Evolutionary conservation across 2,797 vertebrate species (phyloP).

Genomic region (Merluccius polli): DNA sequence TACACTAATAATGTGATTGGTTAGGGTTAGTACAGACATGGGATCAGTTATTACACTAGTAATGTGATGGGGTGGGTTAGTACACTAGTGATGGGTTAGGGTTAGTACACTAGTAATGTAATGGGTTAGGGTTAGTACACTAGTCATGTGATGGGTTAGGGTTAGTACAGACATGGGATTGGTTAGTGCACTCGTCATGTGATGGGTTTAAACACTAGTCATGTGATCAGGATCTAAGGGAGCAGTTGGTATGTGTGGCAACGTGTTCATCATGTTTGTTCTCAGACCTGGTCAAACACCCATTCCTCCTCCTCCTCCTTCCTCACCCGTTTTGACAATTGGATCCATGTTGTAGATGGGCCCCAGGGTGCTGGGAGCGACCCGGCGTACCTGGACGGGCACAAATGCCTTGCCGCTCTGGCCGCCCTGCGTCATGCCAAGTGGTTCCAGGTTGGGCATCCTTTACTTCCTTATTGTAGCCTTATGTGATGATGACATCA

Average conservation of each 20-base stretch:
- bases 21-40: no score
- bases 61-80: no score
- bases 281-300: conserved; percentile 99
- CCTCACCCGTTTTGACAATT: conserved; percentile 98
- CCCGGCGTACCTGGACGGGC: conserved; percentile 99
- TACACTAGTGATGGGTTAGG: no score
- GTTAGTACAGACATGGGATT: no score
- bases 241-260: conserved; percentile 95
- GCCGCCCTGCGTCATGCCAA: conserved; percentile 99
- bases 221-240: conserved; percentile 31
- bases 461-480: conserved; percentile 99
- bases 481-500: conserved; percentile 86
- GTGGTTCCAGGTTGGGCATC: conserved; percentile 99
- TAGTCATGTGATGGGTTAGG: no score
- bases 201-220: no score
- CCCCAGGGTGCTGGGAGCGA: conserved; percentile 99
- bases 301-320: conserved; percentile 99
- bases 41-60: no score
- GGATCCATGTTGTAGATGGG: conserved; percentile 99
- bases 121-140: no score
- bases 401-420: conserved; percentile 99
- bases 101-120: no score
- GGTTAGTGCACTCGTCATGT: no score
- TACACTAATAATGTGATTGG: no score
- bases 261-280: conserved; percentile 89